Conservation (phyloP, 1,140 invertebrate genomes). For the Brachionus koreanus region DNA sequence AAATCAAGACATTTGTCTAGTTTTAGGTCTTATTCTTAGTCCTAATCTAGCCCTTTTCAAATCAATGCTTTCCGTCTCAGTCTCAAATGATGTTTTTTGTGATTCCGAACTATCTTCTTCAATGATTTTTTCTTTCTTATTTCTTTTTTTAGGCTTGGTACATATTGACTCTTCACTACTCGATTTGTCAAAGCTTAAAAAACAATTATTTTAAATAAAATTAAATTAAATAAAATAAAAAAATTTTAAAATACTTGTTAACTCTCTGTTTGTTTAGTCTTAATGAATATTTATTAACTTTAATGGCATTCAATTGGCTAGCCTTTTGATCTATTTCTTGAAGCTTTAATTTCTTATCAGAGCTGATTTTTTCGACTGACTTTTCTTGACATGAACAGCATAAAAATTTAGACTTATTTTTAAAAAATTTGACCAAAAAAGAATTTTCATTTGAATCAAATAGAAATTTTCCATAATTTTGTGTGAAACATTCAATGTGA, state of each 20-base stretch:
- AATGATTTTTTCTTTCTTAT: neutral
- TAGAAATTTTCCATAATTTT: neutral
- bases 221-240: neutral
- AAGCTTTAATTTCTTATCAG: neutral
- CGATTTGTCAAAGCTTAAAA: neutral
- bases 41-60: neutral
- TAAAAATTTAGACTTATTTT: neutral
- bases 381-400: neutral
- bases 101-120: neutral
- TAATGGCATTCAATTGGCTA: neutral
- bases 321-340: neutral
- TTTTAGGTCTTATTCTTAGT: neutral
- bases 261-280: neutral
- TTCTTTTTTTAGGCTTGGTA: neutral
- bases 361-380: neutral
- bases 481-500: neutral
- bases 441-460: neutral
- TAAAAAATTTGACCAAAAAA: neutral
- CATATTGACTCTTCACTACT: neutral
- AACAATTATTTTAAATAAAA: neutral
- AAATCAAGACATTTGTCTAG: neutral
- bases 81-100: neutral
- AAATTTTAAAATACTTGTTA: neutral
- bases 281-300: constrained; percentile 15
- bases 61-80: neutral